Evolutionary conservation across 2,113 vertebrate species (phyloP).

Genomic region (Misgurnus mizolepis): DNA sequence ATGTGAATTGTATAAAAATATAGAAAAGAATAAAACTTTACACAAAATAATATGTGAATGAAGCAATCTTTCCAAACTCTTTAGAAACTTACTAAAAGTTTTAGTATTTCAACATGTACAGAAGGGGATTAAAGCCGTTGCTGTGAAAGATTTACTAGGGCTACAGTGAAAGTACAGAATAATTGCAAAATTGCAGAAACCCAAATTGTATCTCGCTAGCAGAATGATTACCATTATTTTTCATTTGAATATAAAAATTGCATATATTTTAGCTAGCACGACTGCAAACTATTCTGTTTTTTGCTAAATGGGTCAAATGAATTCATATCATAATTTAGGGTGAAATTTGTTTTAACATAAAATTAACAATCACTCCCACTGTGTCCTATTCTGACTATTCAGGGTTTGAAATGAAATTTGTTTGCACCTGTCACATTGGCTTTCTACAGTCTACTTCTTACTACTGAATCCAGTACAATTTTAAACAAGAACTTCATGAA

Average conservation of each 20-base stretch:
- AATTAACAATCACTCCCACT: conserved; percentile 8
- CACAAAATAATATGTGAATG: background rate
- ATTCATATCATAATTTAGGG: background rate
- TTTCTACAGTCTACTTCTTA: background rate
- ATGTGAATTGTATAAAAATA: background rate
- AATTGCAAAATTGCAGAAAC: conserved; percentile 31
- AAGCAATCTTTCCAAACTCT: background rate
- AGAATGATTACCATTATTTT: background rate
- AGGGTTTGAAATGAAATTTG: background rate
- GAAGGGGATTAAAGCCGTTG: background rate
- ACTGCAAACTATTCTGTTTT: background rate
- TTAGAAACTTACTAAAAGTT: background rate
- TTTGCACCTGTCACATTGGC: background rate
- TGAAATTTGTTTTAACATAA: background rate
- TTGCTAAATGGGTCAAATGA: background rate
- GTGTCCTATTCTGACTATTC: background rate
- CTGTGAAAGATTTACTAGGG: conserved; percentile 2
- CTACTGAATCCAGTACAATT: too few species aligned
- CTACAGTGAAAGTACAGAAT: conserved; percentile 28
- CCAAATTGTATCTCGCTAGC: conserved; percentile 17
- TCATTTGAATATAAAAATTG: background rate
- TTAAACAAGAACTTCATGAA: background rate
- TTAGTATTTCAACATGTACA: background rate
- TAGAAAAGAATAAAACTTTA: background rate
- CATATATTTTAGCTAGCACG: background rate